Base-by-base conservation (phyloP, 1,140 invertebrate species). In the Xylocopa sonorina region DNA sequence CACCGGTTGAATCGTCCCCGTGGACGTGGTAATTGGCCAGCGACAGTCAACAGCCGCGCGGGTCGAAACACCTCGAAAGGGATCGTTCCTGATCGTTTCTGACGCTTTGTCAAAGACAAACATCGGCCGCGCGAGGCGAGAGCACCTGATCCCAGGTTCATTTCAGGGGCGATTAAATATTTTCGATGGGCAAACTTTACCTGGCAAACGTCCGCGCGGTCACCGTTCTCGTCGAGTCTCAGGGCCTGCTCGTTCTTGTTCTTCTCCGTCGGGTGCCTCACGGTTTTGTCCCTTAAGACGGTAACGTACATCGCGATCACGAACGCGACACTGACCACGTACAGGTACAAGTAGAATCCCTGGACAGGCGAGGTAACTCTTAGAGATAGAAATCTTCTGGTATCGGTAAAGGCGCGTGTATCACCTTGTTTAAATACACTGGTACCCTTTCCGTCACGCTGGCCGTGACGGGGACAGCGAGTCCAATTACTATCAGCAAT, bases 321-420 rank as follows among this genome's bases (percentile, higher is more conserved):
- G 91, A 98, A 98, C 12, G 94, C 82, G 9, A 98, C 95, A 82
- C 96, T 97, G 48, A 95, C 95, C 50, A 95, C 89, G 88, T 97
- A 98, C 51, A 98, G 92, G 89, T 97, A 98, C 24, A 97, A 92
- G 90, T 97, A 98, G 90, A 97, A 98, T 32, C 95, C 96, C 96
- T 97, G 94, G 51, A 94, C 94, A 87, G 64, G 81, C 57, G 72
- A 85, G 85, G 9, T 9, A 21, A 24, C 29, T 3, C 0, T 58
- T 58, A 21, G 1, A 21, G 3, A 4, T 9, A 4, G 3, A 16
- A 5, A 2, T 21, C 29, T 9, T 58, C 55, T 38, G 9, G 38
- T 9, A 38, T 38, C 38, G 50, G 21, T n/a, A 0, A 24, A 51
- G 14, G n/a, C 21, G 50, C 0, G n/a, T n/a, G 29, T 29, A 34